phyloP scores from a whole-genome alignment of 2,888 invertebrate genomes.

The Glaucopsyche alexis region DNA sequence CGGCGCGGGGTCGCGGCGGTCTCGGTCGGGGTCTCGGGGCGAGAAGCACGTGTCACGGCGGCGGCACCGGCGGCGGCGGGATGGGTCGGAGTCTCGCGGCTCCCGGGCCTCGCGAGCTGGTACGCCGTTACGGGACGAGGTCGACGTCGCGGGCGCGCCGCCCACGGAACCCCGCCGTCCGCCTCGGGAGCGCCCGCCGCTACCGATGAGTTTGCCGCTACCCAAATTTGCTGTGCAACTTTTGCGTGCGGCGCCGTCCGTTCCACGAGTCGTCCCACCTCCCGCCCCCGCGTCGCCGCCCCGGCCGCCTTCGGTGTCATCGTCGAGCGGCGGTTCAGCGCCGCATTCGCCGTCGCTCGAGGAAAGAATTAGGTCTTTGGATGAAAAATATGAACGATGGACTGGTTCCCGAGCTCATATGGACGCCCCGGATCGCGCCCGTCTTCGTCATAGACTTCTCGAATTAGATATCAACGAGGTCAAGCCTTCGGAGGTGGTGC shows the following conservation, averaged over 20 bases:
- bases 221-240: slow-evolving; percentile 92
- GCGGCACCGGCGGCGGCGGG: slow-evolving; percentile 71
- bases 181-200: slow-evolving; percentile 81
- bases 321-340: slow-evolving; percentile 86
- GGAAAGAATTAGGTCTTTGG: slow-evolving; percentile 93
- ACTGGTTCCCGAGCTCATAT: slow-evolving; percentile 82
- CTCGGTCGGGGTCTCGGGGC: slow-evolving; percentile 59
- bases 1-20: slow-evolving; percentile 53
- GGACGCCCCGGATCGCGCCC: slow-evolving; percentile 79
- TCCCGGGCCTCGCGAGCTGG: slow-evolving; percentile 87
- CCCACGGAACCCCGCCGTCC: slow-evolving; percentile 88
- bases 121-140: slow-evolving; percentile 91
- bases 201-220: slow-evolving; percentile 90
- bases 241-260: slow-evolving; percentile 72
- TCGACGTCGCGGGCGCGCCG: slow-evolving; percentile 71
- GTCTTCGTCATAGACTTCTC: slow-evolving; percentile 85
- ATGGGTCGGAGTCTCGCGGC: slow-evolving; percentile 70
- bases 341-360: slow-evolving; percentile 89
- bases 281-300: slow-evolving; percentile 83
- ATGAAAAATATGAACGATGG: slow-evolving; percentile 96
- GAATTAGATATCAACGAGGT: slow-evolving; percentile 89
- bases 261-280: slow-evolving; percentile 66
- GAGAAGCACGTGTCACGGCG: slow-evolving; percentile 60
- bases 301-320: slow-evolving; percentile 85
- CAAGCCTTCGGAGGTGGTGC: slow-evolving; percentile 96